These are phyloP conservation scores for Chelonus formosanus DNA, from an alignment of 2,888 invertebrate species.

Conservation along the genomic window DNA sequence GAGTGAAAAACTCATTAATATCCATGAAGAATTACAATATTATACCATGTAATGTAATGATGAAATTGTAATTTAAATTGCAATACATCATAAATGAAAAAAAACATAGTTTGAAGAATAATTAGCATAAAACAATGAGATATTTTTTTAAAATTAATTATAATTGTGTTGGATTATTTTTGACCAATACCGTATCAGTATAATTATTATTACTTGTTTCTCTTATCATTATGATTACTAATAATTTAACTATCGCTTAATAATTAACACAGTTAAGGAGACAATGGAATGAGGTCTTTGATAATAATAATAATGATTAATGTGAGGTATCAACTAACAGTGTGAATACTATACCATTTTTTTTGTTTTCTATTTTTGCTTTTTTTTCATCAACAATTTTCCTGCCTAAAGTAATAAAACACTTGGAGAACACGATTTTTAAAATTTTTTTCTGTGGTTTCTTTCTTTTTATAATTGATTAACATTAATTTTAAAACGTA, in stretches of 20 bases:
- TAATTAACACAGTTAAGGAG: conserved; percentile 47
- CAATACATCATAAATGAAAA: too few relatives aligned
- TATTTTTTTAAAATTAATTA: too few relatives aligned
- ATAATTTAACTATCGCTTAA: conserved; percentile 29
- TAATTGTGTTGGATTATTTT: too few relatives aligned
- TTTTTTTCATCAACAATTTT: not conserved
- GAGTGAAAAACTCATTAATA: too few relatives aligned
- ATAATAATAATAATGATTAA: conserved; percentile 40
- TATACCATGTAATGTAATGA: too few relatives aligned
- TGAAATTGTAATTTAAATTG: too few relatives aligned
- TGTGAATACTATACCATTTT: conserved; percentile 30
- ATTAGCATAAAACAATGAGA: too few relatives aligned
- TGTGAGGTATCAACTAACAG: conserved; percentile 40
- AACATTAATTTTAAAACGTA: too few relatives aligned
- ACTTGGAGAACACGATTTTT: not conserved
- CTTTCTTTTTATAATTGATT: too few relatives aligned
- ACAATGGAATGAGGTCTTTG: conserved; percentile 50
- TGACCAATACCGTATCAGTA: not conserved
- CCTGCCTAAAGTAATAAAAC: not conserved
- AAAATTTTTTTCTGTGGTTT: too few relatives aligned
- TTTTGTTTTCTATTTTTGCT: conserved; percentile 5
- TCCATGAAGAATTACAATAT: too few relatives aligned
- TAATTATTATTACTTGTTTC: conserved; percentile 1
- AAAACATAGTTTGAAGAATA: too few relatives aligned
- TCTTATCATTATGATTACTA: conserved; percentile 19